Base-by-base conservation (phyloP, 2,888 invertebrate species). In the Leptopilina syphax region DNA sequence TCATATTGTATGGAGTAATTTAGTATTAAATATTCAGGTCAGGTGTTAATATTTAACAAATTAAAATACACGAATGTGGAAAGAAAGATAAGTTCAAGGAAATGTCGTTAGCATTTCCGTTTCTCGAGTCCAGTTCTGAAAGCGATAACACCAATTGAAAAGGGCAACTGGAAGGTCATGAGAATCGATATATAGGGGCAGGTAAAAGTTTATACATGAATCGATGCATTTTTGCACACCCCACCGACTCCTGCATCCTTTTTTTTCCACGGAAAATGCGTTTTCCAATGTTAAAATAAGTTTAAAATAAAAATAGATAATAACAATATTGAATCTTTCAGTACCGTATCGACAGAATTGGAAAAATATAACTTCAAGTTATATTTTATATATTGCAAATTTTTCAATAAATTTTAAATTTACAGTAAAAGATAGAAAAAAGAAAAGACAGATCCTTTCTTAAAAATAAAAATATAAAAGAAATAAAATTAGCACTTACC, bases 401-500 rank as follows among this genome's bases (percentile, higher is more conserved):
- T 34, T 34, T 18, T 18, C 18, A 3, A 34, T 2, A 34, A 34
- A 3, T 34, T 8, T 1, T 44, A 44, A 44, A 44, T 7, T 44
- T 44, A 8, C 8, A 44, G 1, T 8, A 44, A 8, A 0, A 7
- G 44, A 44, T 44, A 7, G 0, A 0, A 44, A 44, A 8, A 44
- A 8, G 1, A 7, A 34, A 34, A 34, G 34, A 3, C 34, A 34
- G 34, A 34, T 34, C 3, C 1, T 27, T 44, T 44, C 3, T 44
- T 18, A 18, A 18, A 18, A 18, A 44, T 44, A 7, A 34, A 34
- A 44, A 44, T 44, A 44, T 44, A 68, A 24, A 47, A 47, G 18
- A 66, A n/a, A 68, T 0, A 50, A 68, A 41, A 47, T 4, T 18
- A 9, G 0, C 24, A 88, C 91, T 90, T 92, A 94, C 94, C 94